Evolutionary conservation across 2,888 invertebrate species (phyloP).

Genomic region (Heteromyza rotundicornis): DNA sequence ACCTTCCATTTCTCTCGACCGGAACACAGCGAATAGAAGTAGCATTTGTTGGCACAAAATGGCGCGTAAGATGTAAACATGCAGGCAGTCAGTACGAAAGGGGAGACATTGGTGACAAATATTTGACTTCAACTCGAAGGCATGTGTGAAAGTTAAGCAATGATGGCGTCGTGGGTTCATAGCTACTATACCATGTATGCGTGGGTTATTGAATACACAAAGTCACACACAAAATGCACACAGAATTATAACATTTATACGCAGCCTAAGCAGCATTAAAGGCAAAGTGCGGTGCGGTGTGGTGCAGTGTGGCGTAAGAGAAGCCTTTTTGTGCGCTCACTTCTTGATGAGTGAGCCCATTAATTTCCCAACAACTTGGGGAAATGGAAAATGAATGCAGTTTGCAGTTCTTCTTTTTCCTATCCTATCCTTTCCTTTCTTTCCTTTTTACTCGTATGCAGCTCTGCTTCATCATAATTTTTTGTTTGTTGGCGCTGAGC

Average conservation of each 20-base stretch:
- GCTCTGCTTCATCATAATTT: neutral
- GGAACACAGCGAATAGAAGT: neutral
- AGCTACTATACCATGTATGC: neutral
- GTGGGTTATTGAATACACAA: neutral
- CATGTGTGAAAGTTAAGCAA: neutral
- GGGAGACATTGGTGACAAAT: conserved; percentile 1
- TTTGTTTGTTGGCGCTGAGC: neutral
- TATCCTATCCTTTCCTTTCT: neutral
- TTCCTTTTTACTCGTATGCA: neutral
- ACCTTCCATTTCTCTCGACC: neutral
- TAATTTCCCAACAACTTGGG: neutral
- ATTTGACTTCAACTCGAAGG: neutral
- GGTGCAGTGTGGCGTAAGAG: neutral
- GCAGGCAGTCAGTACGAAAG: too few relatives aligned
- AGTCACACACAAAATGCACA: neutral
- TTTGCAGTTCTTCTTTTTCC: neutral
- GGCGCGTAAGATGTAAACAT: neutral
- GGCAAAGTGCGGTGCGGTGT: neutral
- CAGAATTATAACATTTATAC: too few relatives aligned
- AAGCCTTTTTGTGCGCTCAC: neutral
- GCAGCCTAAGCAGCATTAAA: too few relatives aligned
- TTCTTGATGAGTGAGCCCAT: conserved; percentile 4
- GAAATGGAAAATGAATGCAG: conserved; percentile 3
- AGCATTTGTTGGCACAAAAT: neutral
- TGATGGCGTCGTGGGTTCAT: neutral